Base-by-base conservation (phyloP, 2,888 invertebrate genomes). In the Lydus trimaculatus region DNA sequence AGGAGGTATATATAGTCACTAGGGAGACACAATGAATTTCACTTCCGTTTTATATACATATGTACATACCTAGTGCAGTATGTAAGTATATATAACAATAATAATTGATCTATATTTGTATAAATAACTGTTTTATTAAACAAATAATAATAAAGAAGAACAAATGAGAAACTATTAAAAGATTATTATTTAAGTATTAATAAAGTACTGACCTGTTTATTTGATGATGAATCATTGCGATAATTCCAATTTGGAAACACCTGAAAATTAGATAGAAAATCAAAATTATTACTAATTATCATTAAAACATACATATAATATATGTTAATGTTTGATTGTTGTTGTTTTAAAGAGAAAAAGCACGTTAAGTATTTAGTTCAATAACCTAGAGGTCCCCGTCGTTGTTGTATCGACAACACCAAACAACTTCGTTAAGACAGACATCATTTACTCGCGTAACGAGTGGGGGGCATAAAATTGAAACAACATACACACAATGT, bases 21-120 rank as follows among this genome's bases (percentile, higher is more conserved):
- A 65, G 69, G 70, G 70, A 64, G 66, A 70, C 70, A 64, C 61
- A 69, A 65, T 70, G 64, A 66, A 64, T 64, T 64, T 64, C 58
- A 64, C 64, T 70, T 70, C 69, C 69, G 66, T 52, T 52, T 9
- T 48, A 48, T 20, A 8, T 48, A 48, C 48, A 9, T 23, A 2
- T 11, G 20, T 48, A 48, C 5, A n/a, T n/a, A n/a, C n/a, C n/a
- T n/a, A n/a, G n/a, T n/a, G n/a, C n/a, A n/a, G n/a, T n/a, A n/a
- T n/a, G n/a, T n/a, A n/a, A n/a, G n/a, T n/a, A n/a, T n/a, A n/a
- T n/a, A n/a, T n/a, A n/a, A n/a, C n/a, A n/a, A n/a, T n/a, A 48
- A 20, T 11, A 48, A 48, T 48, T 48, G 20, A 48, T 36, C 36
- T 36, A 36, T 36, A 20, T 11, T 20, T 11, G 11, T 48, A 20